Evolutionary conservation across 2,113 vertebrate genomes (phyloP).

Genomic region (Caranx ignobilis): DNA sequence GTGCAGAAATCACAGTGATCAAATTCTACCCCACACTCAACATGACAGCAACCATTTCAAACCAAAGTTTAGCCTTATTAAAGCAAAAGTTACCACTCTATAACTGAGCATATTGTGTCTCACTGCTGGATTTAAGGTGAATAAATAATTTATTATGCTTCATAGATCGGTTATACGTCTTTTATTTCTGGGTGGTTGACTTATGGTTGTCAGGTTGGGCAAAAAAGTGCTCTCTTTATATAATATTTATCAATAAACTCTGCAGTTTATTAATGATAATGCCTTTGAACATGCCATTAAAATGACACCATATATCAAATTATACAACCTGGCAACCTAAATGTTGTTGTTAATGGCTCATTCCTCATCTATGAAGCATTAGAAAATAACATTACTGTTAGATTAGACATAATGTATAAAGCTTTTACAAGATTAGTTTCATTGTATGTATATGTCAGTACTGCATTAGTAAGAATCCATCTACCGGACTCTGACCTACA

Average conservation of each 20-base stretch:
- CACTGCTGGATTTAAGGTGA: background rate
- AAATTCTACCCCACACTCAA: background rate
- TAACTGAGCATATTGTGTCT: background rate
- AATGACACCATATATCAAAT: background rate
- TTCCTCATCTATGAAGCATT: slow-evolving; percentile 9
- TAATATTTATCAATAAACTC: background rate
- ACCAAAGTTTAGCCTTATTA: background rate
- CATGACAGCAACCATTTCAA: background rate
- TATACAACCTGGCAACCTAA: background rate
- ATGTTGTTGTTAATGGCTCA: background rate
- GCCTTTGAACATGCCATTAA: background rate
- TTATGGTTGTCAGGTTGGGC: no score
- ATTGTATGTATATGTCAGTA: background rate
- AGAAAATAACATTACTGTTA: background rate
- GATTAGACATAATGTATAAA: background rate
- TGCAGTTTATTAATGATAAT: background rate
- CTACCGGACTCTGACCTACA: background rate
- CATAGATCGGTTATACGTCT: background rate
- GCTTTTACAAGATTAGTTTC: background rate
- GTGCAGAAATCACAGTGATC: background rate
- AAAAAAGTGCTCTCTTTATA: background rate
- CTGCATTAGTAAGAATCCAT: background rate
- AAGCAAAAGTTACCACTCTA: background rate
- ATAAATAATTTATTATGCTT: background rate
- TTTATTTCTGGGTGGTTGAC: background rate